Evolutionary conservation across 2,888 invertebrate species (phyloP).

Genomic region (Synergus japonicus): DNA sequence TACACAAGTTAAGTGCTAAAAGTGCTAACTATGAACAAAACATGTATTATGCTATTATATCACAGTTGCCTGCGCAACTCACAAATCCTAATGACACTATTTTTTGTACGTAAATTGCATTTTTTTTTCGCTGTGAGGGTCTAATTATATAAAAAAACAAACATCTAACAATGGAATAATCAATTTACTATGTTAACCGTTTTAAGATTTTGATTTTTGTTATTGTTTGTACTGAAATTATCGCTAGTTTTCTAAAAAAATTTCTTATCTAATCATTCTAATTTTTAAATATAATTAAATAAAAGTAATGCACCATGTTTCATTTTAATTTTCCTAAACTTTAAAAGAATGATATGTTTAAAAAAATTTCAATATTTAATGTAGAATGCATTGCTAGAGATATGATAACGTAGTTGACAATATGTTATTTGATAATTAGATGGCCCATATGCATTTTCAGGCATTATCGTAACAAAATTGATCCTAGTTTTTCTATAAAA

Average conservation of each 20-base stretch:
- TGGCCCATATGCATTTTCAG: background rate
- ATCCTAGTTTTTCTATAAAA: background rate
- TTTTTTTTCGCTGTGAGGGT: background rate
- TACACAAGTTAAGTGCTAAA: constrained; percentile 16
- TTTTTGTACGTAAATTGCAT: constrained; percentile 43
- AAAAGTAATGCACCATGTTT: background rate
- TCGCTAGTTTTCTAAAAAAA: background rate
- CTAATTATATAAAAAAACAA: background rate
- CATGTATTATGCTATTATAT: constrained; percentile 70
- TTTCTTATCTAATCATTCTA: background rate
- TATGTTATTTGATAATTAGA: background rate
- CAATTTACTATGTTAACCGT: constrained; percentile 4
- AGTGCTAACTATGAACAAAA: constrained; percentile 25
- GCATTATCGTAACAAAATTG: background rate
- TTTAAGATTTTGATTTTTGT: background rate
- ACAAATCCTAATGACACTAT: constrained; percentile 57
- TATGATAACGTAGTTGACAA: background rate
- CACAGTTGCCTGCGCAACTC: constrained; percentile 71
- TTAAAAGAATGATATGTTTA: background rate
- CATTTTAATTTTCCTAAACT: background rate
- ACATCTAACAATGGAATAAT: constrained; percentile 11
- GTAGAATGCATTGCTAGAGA: background rate
- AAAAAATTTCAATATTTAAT: constrained; percentile 1
- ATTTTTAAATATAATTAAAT: background rate
- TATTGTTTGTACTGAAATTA: too few species aligned